Percentiles rank a stretch among this genome's conserved stretches.
Evolutionary conservation across 2,113 vertebrate species (phyloP).

Genomic region (Kobus ellipsiprymnus): DNA sequence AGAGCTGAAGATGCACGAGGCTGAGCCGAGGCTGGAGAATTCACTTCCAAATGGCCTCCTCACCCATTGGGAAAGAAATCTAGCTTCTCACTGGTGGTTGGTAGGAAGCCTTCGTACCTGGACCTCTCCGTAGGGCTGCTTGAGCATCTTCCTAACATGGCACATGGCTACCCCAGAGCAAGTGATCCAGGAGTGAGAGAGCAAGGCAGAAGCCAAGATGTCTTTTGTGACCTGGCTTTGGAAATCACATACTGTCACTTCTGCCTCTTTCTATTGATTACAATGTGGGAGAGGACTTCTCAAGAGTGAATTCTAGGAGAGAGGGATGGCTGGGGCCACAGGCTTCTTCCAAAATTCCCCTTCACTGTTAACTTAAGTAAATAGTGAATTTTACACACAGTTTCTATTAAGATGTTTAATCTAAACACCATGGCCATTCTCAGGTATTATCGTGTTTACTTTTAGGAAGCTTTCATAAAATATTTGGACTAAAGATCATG

Average conservation of each 20-base stretch:
- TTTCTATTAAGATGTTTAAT: background rate
- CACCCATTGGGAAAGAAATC: background rate
- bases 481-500: background rate
- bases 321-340: background rate
- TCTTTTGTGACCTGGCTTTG: background rate
- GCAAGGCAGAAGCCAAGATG: background rate
- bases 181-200: background rate
- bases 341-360: background rate
- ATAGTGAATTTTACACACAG: background rate
- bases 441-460: background rate
- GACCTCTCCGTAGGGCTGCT: background rate
- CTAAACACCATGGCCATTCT: background rate
- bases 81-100: background rate
- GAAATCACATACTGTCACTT: background rate
- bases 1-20: background rate
- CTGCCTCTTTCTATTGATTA: background rate
- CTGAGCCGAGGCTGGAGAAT: background rate
- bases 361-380: background rate
- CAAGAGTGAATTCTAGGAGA: background rate
- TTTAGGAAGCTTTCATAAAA: background rate
- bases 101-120: background rate
- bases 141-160: background rate
- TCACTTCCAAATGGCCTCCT: background rate
- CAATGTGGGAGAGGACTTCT: accelerated
- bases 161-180: background rate